Evolutionary conservation across 2,113 vertebrate species (phyloP), one percentile per base, ranked within the genome.

Genomic region (Malurus alboscapulatus): DNA sequence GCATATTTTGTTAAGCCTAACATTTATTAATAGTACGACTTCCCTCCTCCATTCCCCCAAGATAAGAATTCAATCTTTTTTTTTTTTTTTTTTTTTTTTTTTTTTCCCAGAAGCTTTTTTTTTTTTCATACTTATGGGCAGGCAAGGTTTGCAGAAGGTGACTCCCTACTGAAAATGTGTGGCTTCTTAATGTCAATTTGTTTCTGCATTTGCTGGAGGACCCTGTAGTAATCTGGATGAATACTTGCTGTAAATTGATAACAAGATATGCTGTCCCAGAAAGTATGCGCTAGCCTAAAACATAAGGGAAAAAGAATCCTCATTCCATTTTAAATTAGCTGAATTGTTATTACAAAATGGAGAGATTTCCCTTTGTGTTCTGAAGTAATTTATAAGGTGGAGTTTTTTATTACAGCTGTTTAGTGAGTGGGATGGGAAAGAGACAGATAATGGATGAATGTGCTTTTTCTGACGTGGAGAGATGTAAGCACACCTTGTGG

Each of bases 371-470:
- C 89, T 94, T 95, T 91, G 42, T 86, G 65, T 90, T 90, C 80
- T 63, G 9, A 84, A 96, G 65, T 91, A 91, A 94, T 97, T 95
- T 94, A 93, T 76, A 91, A 72, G 67, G 38, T 72, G 38, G 45
- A 32, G 14, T 27, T 76, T 90, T 85, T 67, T 54, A 95, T 97
- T 97, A 94, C 71, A 92, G 92, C 51, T 94, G 81, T 84, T 97
- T 92, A 38, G 48, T 84, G 96, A 94, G 92, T 95, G 92, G 93
- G 93, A 95, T 89, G 75, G 81, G 93, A 95, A 96, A 96, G 76
- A 97, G 95, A 96, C 89, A 97, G 92, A 88, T 96, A 96, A 97
- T 40, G 95, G 93, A 94, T 86, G 79, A 90, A 82, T 90, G 61
- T 54, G 84, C 68, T 74, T 95, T 93, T 88, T 45, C 51, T 89